phyloP scores from a whole-genome alignment of 1,140 invertebrate species.

The Subanguina moxae region DNA sequence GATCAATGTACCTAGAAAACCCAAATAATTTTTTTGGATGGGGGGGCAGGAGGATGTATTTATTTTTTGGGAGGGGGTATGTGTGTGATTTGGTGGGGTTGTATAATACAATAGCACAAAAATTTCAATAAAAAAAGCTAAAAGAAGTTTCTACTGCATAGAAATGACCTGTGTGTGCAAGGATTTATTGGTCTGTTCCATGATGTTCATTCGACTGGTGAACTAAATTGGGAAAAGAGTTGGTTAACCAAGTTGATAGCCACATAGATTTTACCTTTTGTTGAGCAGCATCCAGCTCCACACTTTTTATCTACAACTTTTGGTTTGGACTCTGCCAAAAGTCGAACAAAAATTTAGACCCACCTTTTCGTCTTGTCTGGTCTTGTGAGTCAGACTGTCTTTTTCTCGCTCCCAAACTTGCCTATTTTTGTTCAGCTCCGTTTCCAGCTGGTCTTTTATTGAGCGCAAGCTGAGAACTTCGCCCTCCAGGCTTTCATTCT shows the following conservation, averaged over 20 bases:
- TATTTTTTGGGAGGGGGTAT: too few relatives aligned
- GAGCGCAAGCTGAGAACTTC: conserved; percentile 23
- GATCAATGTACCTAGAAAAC: too few relatives aligned
- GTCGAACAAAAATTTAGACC: background rate
- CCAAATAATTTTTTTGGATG: too few relatives aligned
- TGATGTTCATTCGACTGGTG: conserved; percentile 51
- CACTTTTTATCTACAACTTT: conserved; percentile 30
- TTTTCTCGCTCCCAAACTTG: conserved; percentile 39
- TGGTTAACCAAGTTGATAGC: conserved; percentile 56
- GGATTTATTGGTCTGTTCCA: conserved; percentile 54
- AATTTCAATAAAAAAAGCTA: too few relatives aligned
- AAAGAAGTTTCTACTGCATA: too few relatives aligned
- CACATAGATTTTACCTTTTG: conserved; percentile 53
- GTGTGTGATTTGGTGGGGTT: too few relatives aligned
- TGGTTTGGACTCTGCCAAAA: background rate
- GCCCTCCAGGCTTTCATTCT: conserved; percentile 24
- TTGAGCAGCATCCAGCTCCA: conserved; percentile 52
- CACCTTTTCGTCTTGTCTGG: conserved; percentile 51
- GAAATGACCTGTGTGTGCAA: conserved; percentile 50
- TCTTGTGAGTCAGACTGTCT: conserved; percentile 48
- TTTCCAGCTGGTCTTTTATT: conserved; percentile 46
- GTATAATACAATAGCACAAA: too few relatives aligned
- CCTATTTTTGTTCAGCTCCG: conserved; percentile 35
- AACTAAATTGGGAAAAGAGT: conserved; percentile 32
- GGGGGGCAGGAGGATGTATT: too few relatives aligned